Percentiles rank a stretch among this genome's conserved stretches.
phyloP scores from a whole-genome alignment of 2,797 vertebrate species.

The Lithobates pipiens region DNA sequence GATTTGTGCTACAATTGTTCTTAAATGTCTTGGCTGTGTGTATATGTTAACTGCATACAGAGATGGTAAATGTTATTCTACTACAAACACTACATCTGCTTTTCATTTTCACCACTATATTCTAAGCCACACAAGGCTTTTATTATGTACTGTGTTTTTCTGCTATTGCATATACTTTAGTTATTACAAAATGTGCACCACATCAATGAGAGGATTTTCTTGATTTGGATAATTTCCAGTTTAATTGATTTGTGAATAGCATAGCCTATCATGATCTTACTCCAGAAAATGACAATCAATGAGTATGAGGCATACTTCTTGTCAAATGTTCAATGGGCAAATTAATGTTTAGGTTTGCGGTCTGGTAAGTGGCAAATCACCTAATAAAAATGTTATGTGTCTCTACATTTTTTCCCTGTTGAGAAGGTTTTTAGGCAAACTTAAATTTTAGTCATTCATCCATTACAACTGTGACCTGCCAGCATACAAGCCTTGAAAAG shows the following conservation, averaged over 20 bases:
- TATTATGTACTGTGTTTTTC: conserved; percentile 69
- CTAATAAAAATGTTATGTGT: conserved; percentile 53
- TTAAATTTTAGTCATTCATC: conserved; percentile 56
- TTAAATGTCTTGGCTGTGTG: conserved; percentile 1
- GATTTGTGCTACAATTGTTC: conserved; percentile 2
- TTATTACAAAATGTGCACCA: conserved; percentile 62
- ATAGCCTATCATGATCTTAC: conserved; percentile 26
- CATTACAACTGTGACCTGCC: conserved; percentile 59
- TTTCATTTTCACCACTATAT: conserved; percentile 71
- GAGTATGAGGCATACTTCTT: conserved; percentile 7
- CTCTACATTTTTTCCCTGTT: conserved; percentile 29
- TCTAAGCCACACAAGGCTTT: conserved; percentile 49
- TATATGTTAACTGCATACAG: not conserved
- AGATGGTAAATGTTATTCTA: conserved; percentile 22
- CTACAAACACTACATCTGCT: conserved; percentile 76
- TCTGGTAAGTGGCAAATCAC: conserved; percentile 49
- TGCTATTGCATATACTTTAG: conserved; percentile 72
- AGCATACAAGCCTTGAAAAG: conserved; percentile 56
- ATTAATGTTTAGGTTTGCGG: conserved; percentile 45
- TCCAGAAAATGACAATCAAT: not conserved
- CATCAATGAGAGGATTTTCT: conserved; percentile 27
- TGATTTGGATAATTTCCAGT: conserved; percentile 26
- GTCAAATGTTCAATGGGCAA: conserved; percentile 32
- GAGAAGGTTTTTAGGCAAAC: conserved; percentile 34
- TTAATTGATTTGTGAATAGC: conserved; percentile 31